Conservation (phyloP, 2,888 invertebrate genomes). For the Nomada flava region DNA sequence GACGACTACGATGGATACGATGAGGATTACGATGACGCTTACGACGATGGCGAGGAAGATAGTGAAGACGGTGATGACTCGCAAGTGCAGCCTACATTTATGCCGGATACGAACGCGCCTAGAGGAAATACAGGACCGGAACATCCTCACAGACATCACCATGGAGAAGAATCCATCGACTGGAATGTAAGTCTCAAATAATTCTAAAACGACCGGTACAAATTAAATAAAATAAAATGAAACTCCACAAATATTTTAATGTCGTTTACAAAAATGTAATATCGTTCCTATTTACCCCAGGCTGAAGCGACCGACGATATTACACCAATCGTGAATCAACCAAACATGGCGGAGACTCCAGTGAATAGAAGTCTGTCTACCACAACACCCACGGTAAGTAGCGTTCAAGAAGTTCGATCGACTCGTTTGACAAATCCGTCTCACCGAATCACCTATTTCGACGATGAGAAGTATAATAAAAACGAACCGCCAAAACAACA, state of each 20-base stretch:
- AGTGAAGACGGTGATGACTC: conserved; percentile 79
- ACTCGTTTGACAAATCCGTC: background rate
- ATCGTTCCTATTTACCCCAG: conserved; percentile 34
- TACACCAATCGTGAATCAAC: conserved; percentile 69
- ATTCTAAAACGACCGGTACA: background rate
- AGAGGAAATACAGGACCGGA: conserved; percentile 67
- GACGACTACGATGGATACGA: conserved; percentile 79
- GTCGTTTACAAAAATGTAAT: background rate
- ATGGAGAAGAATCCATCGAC: conserved; percentile 80
- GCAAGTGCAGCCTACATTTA: conserved; percentile 69
- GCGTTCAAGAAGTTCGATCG: background rate
- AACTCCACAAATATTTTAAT: background rate
- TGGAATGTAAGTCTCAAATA: conserved; percentile 52
- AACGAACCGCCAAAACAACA: conserved; percentile 7
- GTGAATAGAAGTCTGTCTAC: conserved; percentile 50
- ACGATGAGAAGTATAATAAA: background rate
- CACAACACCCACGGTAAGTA: conserved; percentile 52
- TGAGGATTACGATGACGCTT: conserved; percentile 80
- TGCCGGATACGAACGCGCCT: conserved; percentile 62
- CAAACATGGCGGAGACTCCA: conserved; percentile 59
- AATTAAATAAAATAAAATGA: background rate
- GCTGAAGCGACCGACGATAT: conserved; percentile 74
- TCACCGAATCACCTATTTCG: conserved; percentile 25
- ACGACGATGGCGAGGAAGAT: conserved; percentile 80
- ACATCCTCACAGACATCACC: conserved; percentile 84